Base-by-base conservation (phyloP, 2,113 vertebrate species). In the Todiramphus chloris region DNA sequence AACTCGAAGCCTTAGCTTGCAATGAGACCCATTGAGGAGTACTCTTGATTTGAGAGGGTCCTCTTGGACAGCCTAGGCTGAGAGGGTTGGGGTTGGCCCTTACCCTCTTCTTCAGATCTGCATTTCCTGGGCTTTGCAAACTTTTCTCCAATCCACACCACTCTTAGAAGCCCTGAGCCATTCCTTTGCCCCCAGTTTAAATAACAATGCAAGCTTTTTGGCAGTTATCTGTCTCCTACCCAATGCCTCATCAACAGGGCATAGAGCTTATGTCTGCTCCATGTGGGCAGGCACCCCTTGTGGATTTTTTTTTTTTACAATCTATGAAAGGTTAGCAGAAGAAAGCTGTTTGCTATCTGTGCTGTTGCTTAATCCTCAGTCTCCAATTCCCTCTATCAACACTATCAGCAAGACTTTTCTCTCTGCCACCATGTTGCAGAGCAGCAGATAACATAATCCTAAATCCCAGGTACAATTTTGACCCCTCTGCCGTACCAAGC, bases 381-480 rank as follows among this genome's bases (percentile, higher is more conserved):
- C 95, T 97, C 87, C 95, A 96, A 95, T 96, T 95, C 96, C 86
- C 0, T 0, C 83, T 97, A 97, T 97, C 95, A 60, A 87, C 53
- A 19, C 72, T 79, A 94, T 97, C 94, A 91, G 80, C 1, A 13
- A 91, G 93, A 84, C 93, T 95, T 94, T 96, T 91, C 95, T 97
- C 94, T 94, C 94, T 85, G 87, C 91, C 89, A 95, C 95, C 96
- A 74, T 95, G 96, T 96, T 96, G 95, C 97, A 96, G 88, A 95
- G 48, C 88, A 83, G 94, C 64, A 93, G 96, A 97, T 97, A 97
- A 97, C 97, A 56, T 96, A 97, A 97, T 96, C 96, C 95, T 95
- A 97, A 97, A 97, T 96, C 95, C 96, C 64, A 93, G 91, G 81
- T 95, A 93, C 90, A 86, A 41, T 91, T 92, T 92, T 97, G 96